Conservation (phyloP, 2,797 vertebrate species). For the Anableps anableps region DNA sequence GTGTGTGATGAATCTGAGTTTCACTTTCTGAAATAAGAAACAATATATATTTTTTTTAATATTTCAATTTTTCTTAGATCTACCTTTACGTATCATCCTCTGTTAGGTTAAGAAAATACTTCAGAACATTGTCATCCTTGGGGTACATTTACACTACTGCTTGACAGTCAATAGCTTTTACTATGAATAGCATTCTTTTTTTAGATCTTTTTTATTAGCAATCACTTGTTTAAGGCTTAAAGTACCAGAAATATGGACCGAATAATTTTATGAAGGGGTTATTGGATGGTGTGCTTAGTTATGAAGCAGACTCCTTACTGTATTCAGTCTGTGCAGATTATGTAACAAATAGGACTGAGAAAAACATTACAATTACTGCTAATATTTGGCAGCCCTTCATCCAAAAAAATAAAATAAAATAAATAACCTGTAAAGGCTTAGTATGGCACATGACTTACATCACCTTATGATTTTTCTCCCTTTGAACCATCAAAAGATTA, state of each 20-base stretch:
- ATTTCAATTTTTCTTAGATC: too few relatives aligned
- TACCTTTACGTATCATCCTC: too few relatives aligned
- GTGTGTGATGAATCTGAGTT: too few relatives aligned
- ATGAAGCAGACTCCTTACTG: neutral
- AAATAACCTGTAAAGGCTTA: neutral
- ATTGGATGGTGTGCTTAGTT: neutral
- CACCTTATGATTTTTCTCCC: constrained; percentile 27
- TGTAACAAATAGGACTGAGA: neutral
- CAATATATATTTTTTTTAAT: too few relatives aligned
- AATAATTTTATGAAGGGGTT: neutral
- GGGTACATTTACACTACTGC: too few relatives aligned
- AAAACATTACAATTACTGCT: neutral
- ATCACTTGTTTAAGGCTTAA: neutral
- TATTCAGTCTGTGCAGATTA: constrained; percentile 1
- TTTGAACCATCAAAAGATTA: constrained; percentile 48
- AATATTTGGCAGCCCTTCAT: constrained; percentile 10
- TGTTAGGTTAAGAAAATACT: too few relatives aligned
- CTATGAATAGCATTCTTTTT: too few relatives aligned
- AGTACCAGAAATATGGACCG: neutral
- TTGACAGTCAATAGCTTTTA: neutral
- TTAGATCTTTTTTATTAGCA: neutral
- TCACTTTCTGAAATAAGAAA: too few relatives aligned
- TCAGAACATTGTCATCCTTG: too few relatives aligned
- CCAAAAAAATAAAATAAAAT: too few relatives aligned
- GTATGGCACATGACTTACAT: constrained; percentile 40